Conservation (phyloP, 2,888 invertebrate species). For the Trichogramma evanescens region DNA sequence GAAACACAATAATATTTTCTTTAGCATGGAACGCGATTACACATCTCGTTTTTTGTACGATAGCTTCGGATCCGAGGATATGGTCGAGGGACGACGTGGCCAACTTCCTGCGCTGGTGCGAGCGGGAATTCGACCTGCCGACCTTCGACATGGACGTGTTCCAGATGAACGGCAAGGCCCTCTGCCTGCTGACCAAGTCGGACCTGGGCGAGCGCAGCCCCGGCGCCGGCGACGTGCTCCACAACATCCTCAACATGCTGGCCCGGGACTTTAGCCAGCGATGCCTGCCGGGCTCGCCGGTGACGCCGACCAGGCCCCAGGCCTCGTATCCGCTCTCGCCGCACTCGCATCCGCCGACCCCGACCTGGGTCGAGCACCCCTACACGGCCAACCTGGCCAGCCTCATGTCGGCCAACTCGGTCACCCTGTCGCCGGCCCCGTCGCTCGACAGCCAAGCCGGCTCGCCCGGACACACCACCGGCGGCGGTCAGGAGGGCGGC, state of each 20-base stretch:
- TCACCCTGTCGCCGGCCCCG: conserved; percentile 84
- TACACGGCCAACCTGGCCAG: conserved; percentile 61
- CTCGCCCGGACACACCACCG: conserved; percentile 68
- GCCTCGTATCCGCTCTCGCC: conserved; percentile 70
- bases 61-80: conserved; percentile 77
- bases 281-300: conserved; percentile 73
- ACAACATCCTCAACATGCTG: conserved; percentile 85
- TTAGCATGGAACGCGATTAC: background rate
- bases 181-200: conserved; percentile 80
- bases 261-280: conserved; percentile 75
- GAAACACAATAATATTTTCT: background rate
- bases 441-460: conserved; percentile 82
- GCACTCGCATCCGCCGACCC: conserved; percentile 74
- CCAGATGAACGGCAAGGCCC: conserved; percentile 95
- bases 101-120: conserved; percentile 83
- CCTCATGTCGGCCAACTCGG: conserved; percentile 75
- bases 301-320: conserved; percentile 68
- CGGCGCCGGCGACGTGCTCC: conserved; percentile 86
- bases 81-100: conserved; percentile 88
- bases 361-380: conserved; percentile 59
- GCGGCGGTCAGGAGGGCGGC: conserved; percentile 60
- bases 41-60: conserved; percentile 17
- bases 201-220: conserved; percentile 89
- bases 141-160: conserved; percentile 89
- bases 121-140: conserved; percentile 85